Conservation (phyloP, 2,797 vertebrate species). For the Lagorchestes hirsutus region DNA sequence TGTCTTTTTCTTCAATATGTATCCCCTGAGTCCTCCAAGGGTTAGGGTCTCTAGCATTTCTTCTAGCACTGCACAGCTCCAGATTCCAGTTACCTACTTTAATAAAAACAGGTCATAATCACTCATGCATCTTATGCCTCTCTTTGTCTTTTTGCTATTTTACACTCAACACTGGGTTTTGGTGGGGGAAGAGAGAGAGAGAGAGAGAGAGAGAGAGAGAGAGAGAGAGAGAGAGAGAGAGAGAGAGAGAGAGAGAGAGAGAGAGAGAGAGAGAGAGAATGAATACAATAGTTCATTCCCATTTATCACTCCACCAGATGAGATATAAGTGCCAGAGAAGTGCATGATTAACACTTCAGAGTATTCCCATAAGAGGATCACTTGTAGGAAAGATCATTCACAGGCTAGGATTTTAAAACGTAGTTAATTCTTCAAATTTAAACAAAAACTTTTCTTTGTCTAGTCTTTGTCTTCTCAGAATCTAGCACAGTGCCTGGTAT, state of each 20-base stretch:
- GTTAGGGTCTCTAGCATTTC: neutral
- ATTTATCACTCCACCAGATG: neutral
- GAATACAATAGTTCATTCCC: neutral
- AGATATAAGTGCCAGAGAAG: neutral
- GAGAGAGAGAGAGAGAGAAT: neutral
- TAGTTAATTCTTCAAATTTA: neutral
- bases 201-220: no score
- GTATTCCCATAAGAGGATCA: neutral
- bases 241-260: no score
- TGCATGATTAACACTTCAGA: neutral
- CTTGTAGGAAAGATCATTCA: neutral
- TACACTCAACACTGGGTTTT: neutral
- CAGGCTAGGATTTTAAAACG: neutral
- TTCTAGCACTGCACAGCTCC: neutral
- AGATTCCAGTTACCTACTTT: neutral
- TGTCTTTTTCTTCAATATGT: neutral
- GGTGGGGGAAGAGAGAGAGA: neutral
- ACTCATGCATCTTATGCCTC: neutral
- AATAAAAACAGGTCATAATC: neutral
- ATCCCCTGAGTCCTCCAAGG: neutral
- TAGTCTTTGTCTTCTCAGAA: neutral
- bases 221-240: no score
- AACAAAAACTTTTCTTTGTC: neutral
- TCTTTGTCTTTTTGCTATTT: neutral
- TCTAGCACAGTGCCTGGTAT: neutral